phyloP scores from a whole-genome alignment of 2,113 vertebrate species.

The Chlorodrepanis virens region DNA sequence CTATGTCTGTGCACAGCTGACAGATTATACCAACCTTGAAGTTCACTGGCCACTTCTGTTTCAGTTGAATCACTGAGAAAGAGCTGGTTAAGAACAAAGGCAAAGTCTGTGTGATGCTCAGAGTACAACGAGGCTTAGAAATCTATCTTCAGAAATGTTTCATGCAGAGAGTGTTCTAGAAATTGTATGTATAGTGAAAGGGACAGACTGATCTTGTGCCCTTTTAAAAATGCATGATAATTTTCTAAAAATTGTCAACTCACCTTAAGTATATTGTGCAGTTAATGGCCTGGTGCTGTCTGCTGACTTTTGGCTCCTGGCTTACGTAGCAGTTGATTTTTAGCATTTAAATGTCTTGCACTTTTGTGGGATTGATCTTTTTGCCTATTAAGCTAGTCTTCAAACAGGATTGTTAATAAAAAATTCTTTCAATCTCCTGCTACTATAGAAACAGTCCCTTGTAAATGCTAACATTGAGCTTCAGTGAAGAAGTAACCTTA shows the following conservation, averaged over 20 bases:
- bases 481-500: neutral
- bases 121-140: neutral
- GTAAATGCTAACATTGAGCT: neutral
- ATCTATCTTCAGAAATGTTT: neutral
- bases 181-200: neutral
- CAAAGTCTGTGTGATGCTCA: neutral
- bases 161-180: neutral
- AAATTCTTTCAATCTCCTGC: neutral
- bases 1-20: neutral
- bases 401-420: conserved; percentile 21
- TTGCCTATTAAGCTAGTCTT: conserved; percentile 6
- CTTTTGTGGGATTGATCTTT: conserved; percentile 17
- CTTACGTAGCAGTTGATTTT: neutral
- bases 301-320: neutral
- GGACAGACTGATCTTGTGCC: neutral
- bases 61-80: neutral
- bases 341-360: neutral
- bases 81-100: neutral
- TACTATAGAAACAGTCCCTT: neutral
- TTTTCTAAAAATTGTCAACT: neutral
- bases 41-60: neutral
- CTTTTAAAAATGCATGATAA: conserved; percentile 21
- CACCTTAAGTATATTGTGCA: neutral
- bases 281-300: neutral
- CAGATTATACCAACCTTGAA: neutral